phyloP scores from a whole-genome alignment of 2,113 vertebrate species.

The Ochotona curzoniae region DNA sequence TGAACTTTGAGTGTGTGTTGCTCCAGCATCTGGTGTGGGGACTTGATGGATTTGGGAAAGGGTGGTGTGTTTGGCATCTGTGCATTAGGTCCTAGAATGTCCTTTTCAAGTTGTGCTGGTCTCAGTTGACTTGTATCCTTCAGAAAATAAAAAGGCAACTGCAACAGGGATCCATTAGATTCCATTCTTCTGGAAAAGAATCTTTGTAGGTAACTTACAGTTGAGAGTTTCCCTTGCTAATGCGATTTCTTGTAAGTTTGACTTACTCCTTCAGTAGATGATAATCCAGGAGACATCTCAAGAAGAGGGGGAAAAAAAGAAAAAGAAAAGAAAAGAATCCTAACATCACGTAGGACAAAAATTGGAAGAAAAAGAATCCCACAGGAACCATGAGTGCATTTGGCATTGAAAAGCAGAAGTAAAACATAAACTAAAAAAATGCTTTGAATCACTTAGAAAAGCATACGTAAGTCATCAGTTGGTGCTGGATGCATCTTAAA shows the following conservation, averaged over 20 bases:
- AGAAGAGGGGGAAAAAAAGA: not conserved
- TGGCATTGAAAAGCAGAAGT: constrained; percentile 69
- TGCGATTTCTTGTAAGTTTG: not conserved
- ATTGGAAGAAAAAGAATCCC: constrained; percentile 25
- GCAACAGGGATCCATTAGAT: constrained; percentile 67
- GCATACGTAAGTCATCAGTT: constrained; percentile 68
- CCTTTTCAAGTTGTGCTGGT: constrained; percentile 67
- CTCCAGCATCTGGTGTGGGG: constrained; percentile 63
- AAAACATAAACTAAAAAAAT: constrained; percentile 62
- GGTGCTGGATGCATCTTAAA: constrained; percentile 78
- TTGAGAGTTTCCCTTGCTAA: constrained; percentile 40
- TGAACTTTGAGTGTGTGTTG: constrained; percentile 62
- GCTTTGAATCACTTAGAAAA: constrained; percentile 67
- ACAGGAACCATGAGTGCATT: constrained; percentile 62
- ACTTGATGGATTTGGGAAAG: constrained; percentile 31
- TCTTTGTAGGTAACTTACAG: constrained; percentile 24
- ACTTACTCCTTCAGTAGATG: constrained; percentile 50
- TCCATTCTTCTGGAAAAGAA: constrained; percentile 16
- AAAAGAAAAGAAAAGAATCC: not conserved
- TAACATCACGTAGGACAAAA: not conserved
- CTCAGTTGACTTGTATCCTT: constrained; percentile 65
- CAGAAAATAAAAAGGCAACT: constrained; percentile 62
- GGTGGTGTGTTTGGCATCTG: constrained; percentile 70
- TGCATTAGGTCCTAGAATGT: constrained; percentile 43
- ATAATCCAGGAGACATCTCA: not conserved